Evolutionary conservation across 2,888 invertebrate species (phyloP).

Genomic region (Coleophora deauratella): DNA sequence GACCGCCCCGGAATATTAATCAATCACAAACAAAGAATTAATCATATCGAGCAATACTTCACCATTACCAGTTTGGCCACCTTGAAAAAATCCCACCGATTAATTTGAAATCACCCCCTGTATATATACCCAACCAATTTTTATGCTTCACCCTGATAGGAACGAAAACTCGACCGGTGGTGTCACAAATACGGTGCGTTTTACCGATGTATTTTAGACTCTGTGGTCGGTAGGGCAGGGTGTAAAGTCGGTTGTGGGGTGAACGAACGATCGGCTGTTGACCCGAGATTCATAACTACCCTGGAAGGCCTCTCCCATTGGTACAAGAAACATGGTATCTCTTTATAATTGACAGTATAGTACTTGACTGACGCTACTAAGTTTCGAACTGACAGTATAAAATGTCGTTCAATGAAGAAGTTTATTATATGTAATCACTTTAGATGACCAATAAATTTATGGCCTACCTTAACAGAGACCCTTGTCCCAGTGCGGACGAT

Average conservation of each 20-base stretch:
- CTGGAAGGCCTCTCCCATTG: slow-evolving; percentile 39
- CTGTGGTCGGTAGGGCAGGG: slow-evolving; percentile 11
- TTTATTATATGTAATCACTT: too few species aligned
- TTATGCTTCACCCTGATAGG: background rate
- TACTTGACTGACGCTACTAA: too few species aligned
- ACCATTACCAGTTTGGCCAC: slow-evolving; percentile 1
- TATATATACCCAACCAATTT: background rate
- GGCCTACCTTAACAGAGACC: too few species aligned
- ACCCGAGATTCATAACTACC: slow-evolving; percentile 54
- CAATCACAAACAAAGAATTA: slow-evolving; percentile 11
- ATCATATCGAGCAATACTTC: slow-evolving; percentile 14
- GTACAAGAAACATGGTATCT: slow-evolving; percentile 13
- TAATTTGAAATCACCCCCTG: slow-evolving; percentile 8
- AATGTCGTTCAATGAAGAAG: too few species aligned
- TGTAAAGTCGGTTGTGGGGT: slow-evolving; percentile 27
- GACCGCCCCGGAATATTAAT: slow-evolving; percentile 8
- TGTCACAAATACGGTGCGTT: background rate
- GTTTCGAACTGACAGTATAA: too few species aligned
- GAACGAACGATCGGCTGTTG: slow-evolving; percentile 38
- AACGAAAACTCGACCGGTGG: slow-evolving; percentile 3
- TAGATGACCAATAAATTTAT: too few species aligned
- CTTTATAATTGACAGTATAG: too few species aligned
- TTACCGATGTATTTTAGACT: slow-evolving; percentile 1
- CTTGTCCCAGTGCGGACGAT: too few species aligned
- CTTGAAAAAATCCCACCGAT: slow-evolving; percentile 15